Evolutionary conservation across 1,140 invertebrate species (phyloP), one percentile per base, ranked within the genome.

Genomic region (Neodiprion fabricii): DNA sequence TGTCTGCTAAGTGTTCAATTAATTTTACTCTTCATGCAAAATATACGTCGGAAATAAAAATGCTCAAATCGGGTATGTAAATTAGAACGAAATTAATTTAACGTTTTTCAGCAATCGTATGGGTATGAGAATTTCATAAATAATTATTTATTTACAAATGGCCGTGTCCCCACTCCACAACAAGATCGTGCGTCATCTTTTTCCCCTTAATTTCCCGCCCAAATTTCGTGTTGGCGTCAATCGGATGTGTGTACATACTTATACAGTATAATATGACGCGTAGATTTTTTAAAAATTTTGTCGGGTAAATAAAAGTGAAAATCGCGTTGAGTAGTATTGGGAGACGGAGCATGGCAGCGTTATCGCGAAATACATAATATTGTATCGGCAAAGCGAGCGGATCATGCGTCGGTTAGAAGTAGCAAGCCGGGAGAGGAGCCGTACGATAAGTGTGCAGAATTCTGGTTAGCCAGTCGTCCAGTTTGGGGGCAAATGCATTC

Each of bases 401-500:
- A 48, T 40, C 28, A 73, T 40, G 7, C 61, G 61, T 14, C 21
- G 14, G 61, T 66, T 66, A 66, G 61, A n/a, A 66, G 14, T 21
- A 7, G 61, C 61, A 21, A 14, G 14, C 1, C 14, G 14, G 1
- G 7, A 14, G 61, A 66, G 14, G 61, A 14, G 61, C 4, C 7
- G 61, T 21, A 5, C 61, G 61, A 66, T 21, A 66, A 66, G 14
- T 14, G 61, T 21, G 68, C 21, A 50, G 49, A 48, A 50, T 71
- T 9, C 40, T 61, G 50, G 28, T 73, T 74, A 72, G 72, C 74
- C 21, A 72, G 21, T 53, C 11, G 9, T 40, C 28, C 28, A 40
- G 28, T 40, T 40, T 40, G 28, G 28, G 28, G 28, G 28, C 28
- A 40, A 40, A 40, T 40, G 28, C 28, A 40, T 40, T 40, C 28